Base-by-base conservation (phyloP, 2,888 invertebrate genomes). In the Eupeodes latifasciatus region DNA sequence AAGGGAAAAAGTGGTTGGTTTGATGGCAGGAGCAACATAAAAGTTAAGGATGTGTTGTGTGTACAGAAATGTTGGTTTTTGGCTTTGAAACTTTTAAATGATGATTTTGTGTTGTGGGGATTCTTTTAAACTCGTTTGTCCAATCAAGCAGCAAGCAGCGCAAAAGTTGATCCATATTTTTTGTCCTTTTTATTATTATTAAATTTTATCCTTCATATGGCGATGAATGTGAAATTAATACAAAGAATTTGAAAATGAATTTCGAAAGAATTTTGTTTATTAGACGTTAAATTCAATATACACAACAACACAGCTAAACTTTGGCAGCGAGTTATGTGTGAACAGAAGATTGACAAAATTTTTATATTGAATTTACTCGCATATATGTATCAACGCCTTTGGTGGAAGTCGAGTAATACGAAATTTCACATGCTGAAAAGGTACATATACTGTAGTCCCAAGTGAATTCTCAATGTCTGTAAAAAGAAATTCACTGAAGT, bases 61-160 rank as follows among this genome's bases (percentile, higher is more conserved):
- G 36, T 4, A 36, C 12, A 59, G 34, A 61, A 7, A 12, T 5
- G 10, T 12, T 2, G 57, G 14, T 34, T 36, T 59, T 36, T 61
- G n/a, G 61, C 61, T 61, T 61, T 61, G n/a, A 10, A 62, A 62
- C n/a, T 5, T 62, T 62, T 62, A 5, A 44, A 62, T 62, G 62
- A 62, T 62, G 44, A 44, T 62, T 62, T 62, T 62, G 5, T 62
- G n/a, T 16, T 40, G 62, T 11, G 16, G 62, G 40, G 16, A 44
- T 62, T 62, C 40, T 16, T 40, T 44, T n/a, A 40, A 62, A 16
- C 12, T 44, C 12, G 16, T 44, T 62, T 62, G 16, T 44, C 62
- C 62, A 62, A 62, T 44, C 62, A 62, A 40, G 40, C 11, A 10
- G 40, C 62, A 62, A 40, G 40, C 11, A 10, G 40, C 2, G 44